Evolutionary conservation across 2,797 vertebrate genomes (phyloP).

Genomic region (Channa striata): DNA sequence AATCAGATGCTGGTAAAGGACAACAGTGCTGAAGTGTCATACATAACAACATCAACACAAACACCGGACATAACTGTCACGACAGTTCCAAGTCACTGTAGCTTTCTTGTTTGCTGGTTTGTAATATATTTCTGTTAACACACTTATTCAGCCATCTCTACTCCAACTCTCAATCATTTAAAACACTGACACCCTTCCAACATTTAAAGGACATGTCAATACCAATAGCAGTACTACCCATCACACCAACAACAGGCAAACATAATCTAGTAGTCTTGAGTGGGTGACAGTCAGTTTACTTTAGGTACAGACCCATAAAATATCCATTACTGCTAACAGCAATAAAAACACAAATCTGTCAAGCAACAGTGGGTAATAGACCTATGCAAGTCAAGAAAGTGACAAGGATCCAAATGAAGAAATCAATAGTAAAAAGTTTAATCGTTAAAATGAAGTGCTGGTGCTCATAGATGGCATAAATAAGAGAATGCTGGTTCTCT

Average conservation of each 20-base stretch:
- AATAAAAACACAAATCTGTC: slow-evolving; percentile 30
- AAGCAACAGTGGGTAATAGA: slow-evolving; percentile 28
- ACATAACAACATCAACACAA: slow-evolving; percentile 18
- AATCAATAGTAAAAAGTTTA: slow-evolving; percentile 19
- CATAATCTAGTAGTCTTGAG: slow-evolving; percentile 6
- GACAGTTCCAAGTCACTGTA: slow-evolving; percentile 13
- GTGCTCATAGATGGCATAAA: slow-evolving; percentile 6
- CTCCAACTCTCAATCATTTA: slow-evolving; percentile 9
- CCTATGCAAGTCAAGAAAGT: slow-evolving; percentile 22
- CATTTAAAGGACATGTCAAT: background rate
- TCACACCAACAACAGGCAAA: background rate
- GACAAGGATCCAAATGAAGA: slow-evolving; percentile 19
- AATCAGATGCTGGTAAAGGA: slow-evolving; percentile 56
- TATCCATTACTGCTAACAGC: slow-evolving; percentile 3
- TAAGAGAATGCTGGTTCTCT: slow-evolving; percentile 1
- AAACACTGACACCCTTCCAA: background rate
- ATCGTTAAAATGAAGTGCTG: slow-evolving; percentile 14
- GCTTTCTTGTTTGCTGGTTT: slow-evolving; percentile 2
- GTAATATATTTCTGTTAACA: slow-evolving; percentile 12
- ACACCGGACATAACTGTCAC: slow-evolving; percentile 28
- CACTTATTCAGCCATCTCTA: background rate
- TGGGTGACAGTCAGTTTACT: background rate
- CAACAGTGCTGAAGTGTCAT: slow-evolving; percentile 25
- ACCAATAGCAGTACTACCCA: background rate
- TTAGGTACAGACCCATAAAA: slow-evolving; percentile 35